These are phyloP conservation scores for Sebastes alutus DNA, from an alignment of 2,797 vertebrate species.

Conservation along the genomic window DNA sequence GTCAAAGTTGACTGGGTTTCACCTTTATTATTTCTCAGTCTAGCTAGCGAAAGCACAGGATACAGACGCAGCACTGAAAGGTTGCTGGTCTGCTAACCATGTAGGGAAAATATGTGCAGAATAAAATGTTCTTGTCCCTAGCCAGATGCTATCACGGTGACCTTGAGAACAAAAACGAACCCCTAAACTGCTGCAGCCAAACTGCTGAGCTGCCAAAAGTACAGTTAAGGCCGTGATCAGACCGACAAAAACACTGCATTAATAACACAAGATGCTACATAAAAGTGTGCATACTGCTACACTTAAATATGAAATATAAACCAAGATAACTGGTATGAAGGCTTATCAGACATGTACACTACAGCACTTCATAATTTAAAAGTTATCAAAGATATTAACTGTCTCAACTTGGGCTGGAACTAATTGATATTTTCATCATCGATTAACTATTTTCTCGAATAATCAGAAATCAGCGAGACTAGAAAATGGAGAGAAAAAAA, in stretches of 20 bases:
- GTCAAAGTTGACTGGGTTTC: not conserved
- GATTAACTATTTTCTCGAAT: not conserved
- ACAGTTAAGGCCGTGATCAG: not conserved
- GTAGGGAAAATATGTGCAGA: not conserved
- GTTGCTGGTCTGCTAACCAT: not conserved
- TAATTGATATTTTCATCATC: not conserved
- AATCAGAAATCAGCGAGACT: not conserved
- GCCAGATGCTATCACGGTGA: not conserved
- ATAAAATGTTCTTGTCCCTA: not conserved
- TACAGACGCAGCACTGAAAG: not conserved
- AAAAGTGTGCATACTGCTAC: not conserved
- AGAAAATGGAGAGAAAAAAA: not conserved
- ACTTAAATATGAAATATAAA: not conserved
- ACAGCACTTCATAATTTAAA: not conserved
- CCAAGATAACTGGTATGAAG: not conserved
- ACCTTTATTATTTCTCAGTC: not conserved
- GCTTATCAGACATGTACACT: not conserved
- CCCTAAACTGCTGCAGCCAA: not conserved
- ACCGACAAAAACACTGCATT: not conserved
- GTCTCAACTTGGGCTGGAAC: not conserved
- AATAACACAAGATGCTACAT: not conserved
- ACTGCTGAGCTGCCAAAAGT: not conserved
- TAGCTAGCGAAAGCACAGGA: not conserved
- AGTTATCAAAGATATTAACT: not conserved
- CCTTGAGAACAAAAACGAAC: not conserved